Evolutionary conservation across 2,888 invertebrate genomes (phyloP), one percentile per base, ranked within the genome.

Genomic region (Drosophila birchii): DNA sequence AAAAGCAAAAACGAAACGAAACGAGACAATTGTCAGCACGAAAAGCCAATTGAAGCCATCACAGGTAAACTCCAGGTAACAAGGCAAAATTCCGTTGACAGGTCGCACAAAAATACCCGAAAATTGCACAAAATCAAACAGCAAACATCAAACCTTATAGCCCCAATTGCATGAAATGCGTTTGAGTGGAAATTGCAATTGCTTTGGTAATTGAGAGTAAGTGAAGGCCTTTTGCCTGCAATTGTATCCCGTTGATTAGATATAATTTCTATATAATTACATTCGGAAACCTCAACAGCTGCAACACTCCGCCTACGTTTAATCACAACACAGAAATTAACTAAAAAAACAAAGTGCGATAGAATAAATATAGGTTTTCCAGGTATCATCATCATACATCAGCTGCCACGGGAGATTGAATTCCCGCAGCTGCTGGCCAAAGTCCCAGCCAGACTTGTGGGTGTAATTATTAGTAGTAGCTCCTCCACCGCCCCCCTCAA

Each of bases 61-160:
- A 41, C 59, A 68, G 45, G 39, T 56, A 56, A 56, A 55, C 29
- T 56, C 53, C 53, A 62, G 63, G 62, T 38, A 63, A n/a, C 38
- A n/a, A 44, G 38, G 11, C 16, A 18, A n/a, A 53, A 53, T 62
- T 26, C 41, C 29, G 74, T 41, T 64, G 75, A 54, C 45, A 56
- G 66, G 26, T 57, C 26, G 59, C 43, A 26, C 45, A 68, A 54
- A 41, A 62, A 73, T 53, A 36, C 45, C 56, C 23, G 5, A 66
- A 61, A 74, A 85, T 81, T 68, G 70, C 75, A 49, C 56, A 63
- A 76, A 76, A 69, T 75, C 59, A 69, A 72, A 54, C 29, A 47
- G n/a, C n/a, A n/a, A n/a, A n/a, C n/a, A n/a, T n/a, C n/a, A n/a
- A n/a, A 62, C n/a, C 32, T 23, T 12, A 11, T 26, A 11, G 9